These are phyloP conservation scores for Tolypeutes matacus DNA, from an alignment of 2,797 vertebrate species.

Conservation along the genomic window DNA sequence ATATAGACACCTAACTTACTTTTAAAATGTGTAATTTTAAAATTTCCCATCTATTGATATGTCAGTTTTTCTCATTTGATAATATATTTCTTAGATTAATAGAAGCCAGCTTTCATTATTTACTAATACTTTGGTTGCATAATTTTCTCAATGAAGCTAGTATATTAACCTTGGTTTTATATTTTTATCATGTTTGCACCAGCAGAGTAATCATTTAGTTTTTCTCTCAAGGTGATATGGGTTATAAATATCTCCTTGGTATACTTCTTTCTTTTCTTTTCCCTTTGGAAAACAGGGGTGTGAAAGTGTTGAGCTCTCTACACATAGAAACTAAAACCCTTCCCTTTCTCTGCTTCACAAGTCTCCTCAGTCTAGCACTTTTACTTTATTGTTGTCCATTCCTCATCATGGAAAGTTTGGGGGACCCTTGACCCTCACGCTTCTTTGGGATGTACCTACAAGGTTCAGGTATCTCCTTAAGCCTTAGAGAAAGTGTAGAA, in stretches of 20 bases:
- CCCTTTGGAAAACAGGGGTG: neutral
- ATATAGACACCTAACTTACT: constrained; percentile 56
- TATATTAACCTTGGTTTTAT: constrained; percentile 57
- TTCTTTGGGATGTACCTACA: neutral
- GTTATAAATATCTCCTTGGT: constrained; percentile 18
- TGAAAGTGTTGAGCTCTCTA: neutral
- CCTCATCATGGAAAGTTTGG: constrained; percentile 26
- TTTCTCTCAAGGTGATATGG: neutral
- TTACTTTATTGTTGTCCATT: neutral
- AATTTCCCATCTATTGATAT: constrained; percentile 26
- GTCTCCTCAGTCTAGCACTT: neutral
- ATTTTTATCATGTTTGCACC: constrained; percentile 27
- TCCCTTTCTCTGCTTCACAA: neutral
- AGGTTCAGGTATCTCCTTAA: neutral
- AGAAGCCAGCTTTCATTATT: constrained; percentile 53
- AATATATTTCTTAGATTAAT: constrained; percentile 39
- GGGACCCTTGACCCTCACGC: neutral
- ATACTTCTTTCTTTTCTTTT: neutral
- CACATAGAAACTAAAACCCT: neutral
- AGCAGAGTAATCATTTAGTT: constrained; percentile 20
- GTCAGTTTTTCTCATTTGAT: constrained; percentile 60
- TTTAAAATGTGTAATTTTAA: constrained; percentile 52
- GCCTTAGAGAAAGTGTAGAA: constrained; percentile 38
- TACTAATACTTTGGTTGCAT: constrained; percentile 45
- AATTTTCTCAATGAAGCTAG: constrained; percentile 54